Evolutionary conservation across 53 echinoderm and acorn worm species (phyloP), one percentile per base, ranked within the genome.

Genomic region (Glandiceps talaboti): DNA sequence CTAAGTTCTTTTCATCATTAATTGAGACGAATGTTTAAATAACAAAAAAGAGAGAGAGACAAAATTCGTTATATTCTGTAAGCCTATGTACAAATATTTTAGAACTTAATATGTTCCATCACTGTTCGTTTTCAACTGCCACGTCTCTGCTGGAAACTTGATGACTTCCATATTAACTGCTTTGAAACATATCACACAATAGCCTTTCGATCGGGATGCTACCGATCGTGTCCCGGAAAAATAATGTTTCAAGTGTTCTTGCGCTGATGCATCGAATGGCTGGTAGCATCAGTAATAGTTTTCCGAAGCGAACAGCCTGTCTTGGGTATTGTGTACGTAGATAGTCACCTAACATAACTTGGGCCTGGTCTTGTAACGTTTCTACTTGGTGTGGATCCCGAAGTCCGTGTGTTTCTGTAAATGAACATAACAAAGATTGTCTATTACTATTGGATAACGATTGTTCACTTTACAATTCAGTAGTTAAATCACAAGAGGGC

Each of bases 171-270:
- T 20, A 45, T 45, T 45, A 97, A 73, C 97, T 93, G 82, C 84
- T 97, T 80, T 97, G 97, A 81, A 97, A 97, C 97, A 97, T 97
- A 64, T 97, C 97, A 33, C 91, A 89, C 29, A 97, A 84, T 20
- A 97, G 77, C 32, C 97, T 81, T 80, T 97, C 97, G 25, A 97
- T 97, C 0, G 92, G 97, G 73, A 93, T 93, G 31, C 82, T 88
- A 27, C 97, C 97, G 32, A 97, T 97, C 20, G 93, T 97, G 81
- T 97, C 93, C 74, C 91, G 84, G 83, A 97, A 97, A 79, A 97
- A 97, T 26, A 97, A 84, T 30, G 78, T 77, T 79, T 97, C 93
- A 20, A 97, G 78, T 31, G 92, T 86, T 78, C 90, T 90, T 79
- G 91, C 87, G 81, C 89, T 91, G 85, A 97, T 86, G 30, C 82